Percentiles rank a stretch among this genome's conserved stretches.
These are phyloP conservation scores for Phocides pigmalion DNA, from an alignment of 1,140 invertebrate species.

Conservation along the genomic window DNA sequence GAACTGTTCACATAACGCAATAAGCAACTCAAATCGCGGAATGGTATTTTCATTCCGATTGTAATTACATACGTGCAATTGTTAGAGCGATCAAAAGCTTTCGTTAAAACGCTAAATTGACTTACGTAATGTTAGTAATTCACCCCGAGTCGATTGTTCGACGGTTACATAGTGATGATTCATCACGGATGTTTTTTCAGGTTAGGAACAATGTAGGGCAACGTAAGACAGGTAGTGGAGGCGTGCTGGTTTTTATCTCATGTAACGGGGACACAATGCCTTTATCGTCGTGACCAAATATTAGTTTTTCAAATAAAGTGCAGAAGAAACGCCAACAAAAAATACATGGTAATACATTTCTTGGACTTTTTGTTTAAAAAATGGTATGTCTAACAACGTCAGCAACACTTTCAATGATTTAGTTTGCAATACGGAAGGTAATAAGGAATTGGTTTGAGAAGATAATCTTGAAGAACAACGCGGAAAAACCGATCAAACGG, in stretches of 20 bases:
- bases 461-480: conserved; percentile 7
- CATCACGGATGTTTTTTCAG: conserved; percentile 62
- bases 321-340: neutral
- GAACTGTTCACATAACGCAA: conserved; percentile 29
- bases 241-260: conserved; percentile 22
- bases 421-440: neutral
- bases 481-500: conserved; percentile 11
- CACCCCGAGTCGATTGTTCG: conserved; percentile 30
- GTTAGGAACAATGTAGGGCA: conserved; percentile 52
- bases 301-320: conserved; percentile 9
- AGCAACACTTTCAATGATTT: neutral
- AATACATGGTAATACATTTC: neutral
- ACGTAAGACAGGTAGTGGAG: conserved; percentile 40
- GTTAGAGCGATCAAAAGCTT: conserved; percentile 12
- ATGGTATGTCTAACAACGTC: neutral
- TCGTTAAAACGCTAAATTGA: conserved; percentile 23
- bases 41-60: conserved; percentile 27
- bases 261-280: conserved; percentile 19
- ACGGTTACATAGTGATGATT: conserved; percentile 41
- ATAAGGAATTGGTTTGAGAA: neutral
- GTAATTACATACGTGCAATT: conserved; percentile 26
- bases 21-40: conserved; percentile 1
- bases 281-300: conserved; percentile 18
- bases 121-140: conserved; percentile 42
- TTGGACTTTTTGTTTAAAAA: neutral